Evolutionary conservation across 2,113 vertebrate species (phyloP), one percentile per base, ranked within the genome.

Genomic region (Papio anubis): DNA sequence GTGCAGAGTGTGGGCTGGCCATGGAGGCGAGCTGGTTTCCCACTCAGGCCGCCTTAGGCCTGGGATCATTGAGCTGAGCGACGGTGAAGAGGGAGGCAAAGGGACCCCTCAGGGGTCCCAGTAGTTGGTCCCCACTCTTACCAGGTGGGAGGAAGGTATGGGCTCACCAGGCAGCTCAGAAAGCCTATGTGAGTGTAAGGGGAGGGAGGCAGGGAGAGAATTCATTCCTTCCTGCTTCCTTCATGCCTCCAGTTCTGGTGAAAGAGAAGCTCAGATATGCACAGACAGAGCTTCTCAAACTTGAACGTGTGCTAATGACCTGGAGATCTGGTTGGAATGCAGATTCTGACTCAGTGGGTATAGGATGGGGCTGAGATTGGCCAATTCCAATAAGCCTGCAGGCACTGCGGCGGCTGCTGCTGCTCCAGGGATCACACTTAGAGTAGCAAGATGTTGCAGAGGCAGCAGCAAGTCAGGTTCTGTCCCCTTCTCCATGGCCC

Each of bases 301-400:
- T 57, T 16, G 73, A n/a, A 5, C 0, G 30, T 1, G 1, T 11
- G 7, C 45, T 1, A 0, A 0, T 80, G 48, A 18, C 35, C 18
- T 4, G 75, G 72, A 20, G 32, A 10, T 30, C 52, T 78, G 3
- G 48, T n/a, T 50, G 17, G 45, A 35, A 30, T 16, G 38, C 21
- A 32, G 85, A 45, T 48, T 45, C 84, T n/a, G 82, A 11, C 14
- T 32, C 48, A 1, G 27, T 4, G 43, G 40, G 30, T 81, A n/a
- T 21, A 11, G 18, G 11, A 8, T 10, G 43, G 90, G 93, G 70
- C 40, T 45, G 66, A 61, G 48, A 35, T 3, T 11, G 6, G 0
- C 78, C 32, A 2, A 8, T 50, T 20, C 55, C 43, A 66, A 3
- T 7, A 20, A 23, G 35, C n/a, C 81, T 11, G 68, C 40, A 1